These are phyloP conservation scores for Hozukius guyotensis DNA, from an alignment of 2,797 vertebrate species.

Conservation along the genomic window DNA sequence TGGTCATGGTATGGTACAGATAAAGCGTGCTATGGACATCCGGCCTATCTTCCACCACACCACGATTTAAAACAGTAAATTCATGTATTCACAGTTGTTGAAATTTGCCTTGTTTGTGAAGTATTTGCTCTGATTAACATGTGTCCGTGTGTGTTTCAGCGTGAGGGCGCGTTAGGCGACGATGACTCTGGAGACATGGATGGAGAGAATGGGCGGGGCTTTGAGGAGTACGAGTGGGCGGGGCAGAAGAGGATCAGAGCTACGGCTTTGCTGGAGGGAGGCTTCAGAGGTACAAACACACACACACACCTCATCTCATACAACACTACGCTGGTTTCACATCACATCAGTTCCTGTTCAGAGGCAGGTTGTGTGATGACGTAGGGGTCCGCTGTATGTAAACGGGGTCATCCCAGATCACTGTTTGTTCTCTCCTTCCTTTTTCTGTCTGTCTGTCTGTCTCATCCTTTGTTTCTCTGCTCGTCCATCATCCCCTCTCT, in stretches of 20 bases:
- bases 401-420: background rate
- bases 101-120: background rate
- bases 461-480: constrained; percentile 16
- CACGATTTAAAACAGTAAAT: background rate
- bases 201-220: constrained; percentile 94
- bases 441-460: background rate
- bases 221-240: constrained; percentile 99
- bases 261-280: constrained; percentile 95
- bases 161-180: constrained; percentile 93
- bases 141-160: constrained; percentile 79
- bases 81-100: accelerated
- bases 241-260: constrained; percentile 99
- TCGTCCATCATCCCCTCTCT: constrained; percentile 56
- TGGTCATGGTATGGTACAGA: constrained; percentile 15
- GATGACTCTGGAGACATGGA: constrained; percentile 97
- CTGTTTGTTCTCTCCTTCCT: background rate
- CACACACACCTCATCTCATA: background rate
- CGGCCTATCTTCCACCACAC: background rate
- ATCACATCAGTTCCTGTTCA: background rate
- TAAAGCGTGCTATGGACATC: background rate
- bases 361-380: background rate
- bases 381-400: background rate
- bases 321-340: background rate
- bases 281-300: constrained; percentile 91
- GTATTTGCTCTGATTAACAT: constrained; percentile 13